Conservation (phyloP, 2,888 invertebrate genomes). For the Apoda limacodes region DNA sequence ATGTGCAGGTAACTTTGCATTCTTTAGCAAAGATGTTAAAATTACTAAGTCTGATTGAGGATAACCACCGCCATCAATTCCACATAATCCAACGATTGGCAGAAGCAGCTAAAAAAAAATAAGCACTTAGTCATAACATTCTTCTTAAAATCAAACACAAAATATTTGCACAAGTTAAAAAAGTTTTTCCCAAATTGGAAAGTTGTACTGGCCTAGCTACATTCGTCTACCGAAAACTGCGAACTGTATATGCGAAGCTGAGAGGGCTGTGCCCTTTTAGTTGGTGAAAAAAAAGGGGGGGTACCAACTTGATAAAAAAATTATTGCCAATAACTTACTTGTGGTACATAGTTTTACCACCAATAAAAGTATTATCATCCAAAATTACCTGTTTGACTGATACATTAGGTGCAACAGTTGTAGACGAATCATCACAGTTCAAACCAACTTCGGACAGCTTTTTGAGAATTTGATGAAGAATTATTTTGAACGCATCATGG, state of each 20-base stretch:
- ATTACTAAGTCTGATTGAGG: constrained; percentile 81
- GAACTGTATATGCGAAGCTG: no score
- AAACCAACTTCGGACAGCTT: constrained; percentile 59
- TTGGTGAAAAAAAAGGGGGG: no score
- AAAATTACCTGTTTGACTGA: constrained; percentile 54
- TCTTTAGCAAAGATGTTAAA: constrained; percentile 82
- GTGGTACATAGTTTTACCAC: constrained; percentile 1
- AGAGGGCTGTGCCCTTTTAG: no score
- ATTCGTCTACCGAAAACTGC: no score
- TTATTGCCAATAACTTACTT: neutral
- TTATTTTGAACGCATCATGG: constrained; percentile 58
- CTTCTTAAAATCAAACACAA: no score
- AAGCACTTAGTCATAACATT: no score
- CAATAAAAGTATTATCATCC: constrained; percentile 5
- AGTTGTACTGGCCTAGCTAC: no score
- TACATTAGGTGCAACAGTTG: constrained; percentile 51
- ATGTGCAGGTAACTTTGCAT: constrained; percentile 74
- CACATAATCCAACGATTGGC: constrained; percentile 78
- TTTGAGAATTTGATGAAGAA: constrained; percentile 56
- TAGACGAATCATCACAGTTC: constrained; percentile 51
- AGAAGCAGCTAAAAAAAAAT: constrained; percentile 71
- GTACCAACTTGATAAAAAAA: constrained; percentile 2
- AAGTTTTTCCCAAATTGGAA: no score
- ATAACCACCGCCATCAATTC: constrained; percentile 74
- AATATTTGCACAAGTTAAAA: no score